Base-by-base conservation (phyloP, 1,140 invertebrate genomes). In the Scaptodrosophila lebanonensis region DNA sequence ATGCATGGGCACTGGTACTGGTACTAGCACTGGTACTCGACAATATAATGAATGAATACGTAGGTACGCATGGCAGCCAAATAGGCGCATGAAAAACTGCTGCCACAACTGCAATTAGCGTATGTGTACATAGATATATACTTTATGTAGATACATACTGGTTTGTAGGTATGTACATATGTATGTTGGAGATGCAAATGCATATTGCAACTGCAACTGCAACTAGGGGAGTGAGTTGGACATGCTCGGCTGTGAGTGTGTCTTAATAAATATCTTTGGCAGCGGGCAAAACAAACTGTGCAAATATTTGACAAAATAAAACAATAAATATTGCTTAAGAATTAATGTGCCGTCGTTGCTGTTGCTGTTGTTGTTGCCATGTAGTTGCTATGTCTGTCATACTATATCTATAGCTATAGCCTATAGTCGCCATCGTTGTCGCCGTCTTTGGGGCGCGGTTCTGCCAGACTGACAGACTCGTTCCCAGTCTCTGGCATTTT, bases 251-350 rank as follows among this genome's bases (percentile, higher is more conserved):
- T 25, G 15, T 3, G 48, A 45, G 40, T 47, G 71, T 59, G 54
- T 54, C 66, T 82, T 82, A 70, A 82, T 82, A 82, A 82, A 82
- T 82, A 76, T 54, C 76, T 75, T 75, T 79, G 66, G 59, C 75
- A 83, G 61, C 75, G 57, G 40, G 35, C 53, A 82, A 66, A 82
- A 82, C 75, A 82, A 82, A 82, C 75, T 82, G 75, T 82, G 75
- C 75, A 82, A 82, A 82, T 82, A 82, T 82, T 82, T 83, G 76
- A 82, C 75, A 82, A 82, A 82, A 82, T 82, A 82, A 76, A 82
- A 82, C 75, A 83, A 82, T 82, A 82, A 82, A 82, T 82, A 82
- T 82, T 82, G 76, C 75, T 79, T 58, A 82, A 82, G 75, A 82
- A 82, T 82, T 82, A 82, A 82, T 82, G 75, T 57, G 50, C 33